Base-by-base conservation (phyloP, 2,888 invertebrate species). In the Cheilosia soror region DNA sequence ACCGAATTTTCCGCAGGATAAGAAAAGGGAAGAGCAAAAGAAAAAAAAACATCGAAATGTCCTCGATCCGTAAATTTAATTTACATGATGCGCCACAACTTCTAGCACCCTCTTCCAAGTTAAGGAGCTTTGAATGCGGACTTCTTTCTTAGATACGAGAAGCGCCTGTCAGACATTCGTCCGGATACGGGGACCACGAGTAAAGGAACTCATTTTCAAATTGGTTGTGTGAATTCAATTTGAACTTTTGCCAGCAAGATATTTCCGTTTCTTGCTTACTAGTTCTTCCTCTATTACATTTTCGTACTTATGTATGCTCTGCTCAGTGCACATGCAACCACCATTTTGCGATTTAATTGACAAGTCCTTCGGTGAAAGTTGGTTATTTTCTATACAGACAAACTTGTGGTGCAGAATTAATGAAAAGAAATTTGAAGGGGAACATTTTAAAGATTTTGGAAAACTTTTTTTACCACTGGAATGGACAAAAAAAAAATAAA, bases 231-330 rank as follows among this genome's bases (percentile, higher is more conserved):
- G 79, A 84, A 84, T 80, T 84, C 60, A 80, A 84, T 84, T 84
- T 84, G 84, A 84, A 84, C 84, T 79, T 79, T 71, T 84, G 84
- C 84, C 79, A 84, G 84, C 79, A 79, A 66, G 66, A 79, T 71
- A 84, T 71, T 76, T 79, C 65, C 79, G 75, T 71, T 75, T 60
- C 53, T 84, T 79, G 37, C 57, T 49, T 63, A n/a, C 55, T 55
- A 42, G 40, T 60, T 77, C 58, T 60, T 66, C 40, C 60, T 69
- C 60, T 69, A 57, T 51, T 2, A 31, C 55, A 49, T 71, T 65
- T 63, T 37, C 20, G 13, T 33, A n/a, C 49, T 20, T 44, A 44
- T 53, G 72, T 63, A 57, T 37, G 37, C 37, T 11, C 15, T 15
- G 2, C 20, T 47, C 6, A 7, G 20, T 68, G 68, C 57, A 73